A percentile compares a stretch with the other conserved stretches of the same genome.
Evolutionary conservation across 2,113 vertebrate species (phyloP).

Genomic region (Thunnus maccoyii): DNA sequence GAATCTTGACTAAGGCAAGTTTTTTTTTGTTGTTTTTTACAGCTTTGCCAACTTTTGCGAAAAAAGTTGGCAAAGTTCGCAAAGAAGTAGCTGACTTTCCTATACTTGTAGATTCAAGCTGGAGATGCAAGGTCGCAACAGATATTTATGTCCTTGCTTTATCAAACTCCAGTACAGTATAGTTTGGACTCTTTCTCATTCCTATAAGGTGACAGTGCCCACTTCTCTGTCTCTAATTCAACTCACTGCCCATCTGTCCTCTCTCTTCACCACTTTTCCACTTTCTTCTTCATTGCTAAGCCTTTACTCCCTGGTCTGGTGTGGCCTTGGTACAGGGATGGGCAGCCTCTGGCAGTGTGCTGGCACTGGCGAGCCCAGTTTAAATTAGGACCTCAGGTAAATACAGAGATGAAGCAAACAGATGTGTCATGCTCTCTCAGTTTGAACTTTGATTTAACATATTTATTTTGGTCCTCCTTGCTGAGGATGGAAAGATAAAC

Average conservation of each 20-base stretch:
- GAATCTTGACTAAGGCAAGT: not conserved
- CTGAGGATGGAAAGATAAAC: conserved; percentile 66
- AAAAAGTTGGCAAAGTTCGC: not conserved
- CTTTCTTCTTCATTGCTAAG: not conserved
- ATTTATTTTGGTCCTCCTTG: conserved; percentile 55
- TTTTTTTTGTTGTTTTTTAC: not conserved
- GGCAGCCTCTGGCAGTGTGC: not conserved
- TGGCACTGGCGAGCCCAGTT: conserved; percentile 32
- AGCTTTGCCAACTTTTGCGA: conserved; percentile 1
- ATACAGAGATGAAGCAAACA: conserved; percentile 71
- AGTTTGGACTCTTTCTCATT: not conserved
- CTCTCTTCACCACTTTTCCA: not conserved
- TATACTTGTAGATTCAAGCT: not conserved
- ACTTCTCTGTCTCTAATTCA: not conserved
- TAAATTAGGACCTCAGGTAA: conserved; percentile 68
- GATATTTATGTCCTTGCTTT: not conserved
- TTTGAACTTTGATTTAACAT: conserved; percentile 53
- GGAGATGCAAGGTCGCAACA: not conserved
- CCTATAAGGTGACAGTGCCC: not conserved
- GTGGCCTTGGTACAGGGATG: conserved; percentile 7
- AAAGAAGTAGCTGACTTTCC: not conserved
- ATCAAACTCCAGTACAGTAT: not conserved
- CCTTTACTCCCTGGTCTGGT: not conserved
- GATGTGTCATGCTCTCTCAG: conserved; percentile 66
- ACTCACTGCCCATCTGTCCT: not conserved